These are phyloP conservation scores for Otis tarda DNA, from an alignment of 2,113 vertebrate species.

Conservation along the genomic window DNA sequence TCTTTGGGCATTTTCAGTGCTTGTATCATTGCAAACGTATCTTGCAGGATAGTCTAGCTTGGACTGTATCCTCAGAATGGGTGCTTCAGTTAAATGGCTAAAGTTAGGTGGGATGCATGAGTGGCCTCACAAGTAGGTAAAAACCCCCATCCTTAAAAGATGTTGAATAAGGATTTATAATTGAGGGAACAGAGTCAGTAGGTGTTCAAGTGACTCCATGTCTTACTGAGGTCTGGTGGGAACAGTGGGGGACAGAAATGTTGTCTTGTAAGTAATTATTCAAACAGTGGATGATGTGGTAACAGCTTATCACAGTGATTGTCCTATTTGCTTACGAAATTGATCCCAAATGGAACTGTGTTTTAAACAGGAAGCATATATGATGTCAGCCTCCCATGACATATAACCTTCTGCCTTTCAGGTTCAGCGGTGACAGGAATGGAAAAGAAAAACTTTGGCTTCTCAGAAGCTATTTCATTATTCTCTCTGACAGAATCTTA, in stretches of 20 bases:
- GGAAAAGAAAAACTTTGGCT: background rate
- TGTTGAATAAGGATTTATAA: background rate
- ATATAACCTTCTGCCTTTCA: background rate
- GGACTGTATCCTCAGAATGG: background rate
- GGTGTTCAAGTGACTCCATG: background rate
- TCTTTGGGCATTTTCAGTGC: background rate
- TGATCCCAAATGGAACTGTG: background rate
- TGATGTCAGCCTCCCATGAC: background rate
- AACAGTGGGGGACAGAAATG: background rate
- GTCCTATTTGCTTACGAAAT: background rate
- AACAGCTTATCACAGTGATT: background rate
- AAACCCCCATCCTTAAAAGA: background rate
- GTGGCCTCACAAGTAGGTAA: background rate
- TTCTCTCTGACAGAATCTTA: background rate
- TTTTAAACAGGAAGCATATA: background rate
- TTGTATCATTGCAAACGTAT: background rate
- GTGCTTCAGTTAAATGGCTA: background rate
- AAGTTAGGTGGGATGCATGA: background rate
- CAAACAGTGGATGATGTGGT: background rate
- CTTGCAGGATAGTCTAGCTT: background rate
- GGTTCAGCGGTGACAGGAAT: background rate
- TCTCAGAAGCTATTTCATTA: background rate
- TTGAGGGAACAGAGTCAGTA: background rate
- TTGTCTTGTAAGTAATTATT: background rate
- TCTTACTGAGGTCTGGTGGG: background rate